phyloP scores from a whole-genome alignment of 2,113 vertebrate species.

The Desmodus rotundus region DNA sequence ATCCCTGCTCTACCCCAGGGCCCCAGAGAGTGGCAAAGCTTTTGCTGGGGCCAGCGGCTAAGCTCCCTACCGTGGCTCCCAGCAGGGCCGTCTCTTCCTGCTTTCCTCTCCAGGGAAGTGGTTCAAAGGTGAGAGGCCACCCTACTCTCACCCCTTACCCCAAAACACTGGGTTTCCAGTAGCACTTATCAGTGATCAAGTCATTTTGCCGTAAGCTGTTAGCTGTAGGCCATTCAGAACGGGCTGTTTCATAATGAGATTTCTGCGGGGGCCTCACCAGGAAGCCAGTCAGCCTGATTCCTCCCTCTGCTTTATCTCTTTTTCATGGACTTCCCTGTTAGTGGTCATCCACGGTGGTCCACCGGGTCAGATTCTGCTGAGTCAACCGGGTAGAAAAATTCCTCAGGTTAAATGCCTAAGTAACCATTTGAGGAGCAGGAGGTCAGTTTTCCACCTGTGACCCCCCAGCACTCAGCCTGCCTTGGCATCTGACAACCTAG shows the following conservation, averaged over 20 bases:
- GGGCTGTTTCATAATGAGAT: background rate
- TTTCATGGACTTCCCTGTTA: background rate
- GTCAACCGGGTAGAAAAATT: background rate
- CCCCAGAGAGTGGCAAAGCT: background rate
- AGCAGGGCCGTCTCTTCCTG: background rate
- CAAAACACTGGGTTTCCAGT: background rate
- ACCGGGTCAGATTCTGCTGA: constrained; percentile 8
- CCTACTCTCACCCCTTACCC: background rate
- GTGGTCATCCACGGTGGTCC: background rate
- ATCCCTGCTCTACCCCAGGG: background rate
- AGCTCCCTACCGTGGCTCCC: background rate
- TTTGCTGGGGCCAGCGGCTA: background rate
- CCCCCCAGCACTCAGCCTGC: background rate
- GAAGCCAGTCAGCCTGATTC: background rate
- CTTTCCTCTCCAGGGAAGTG: background rate
- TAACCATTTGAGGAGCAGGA: background rate
- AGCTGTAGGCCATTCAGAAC: background rate
- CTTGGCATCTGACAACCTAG: background rate
- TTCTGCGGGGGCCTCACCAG: background rate
- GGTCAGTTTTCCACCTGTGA: background rate
- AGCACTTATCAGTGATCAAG: background rate
- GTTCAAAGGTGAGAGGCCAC: background rate
- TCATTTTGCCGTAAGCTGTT: background rate
- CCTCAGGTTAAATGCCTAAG: background rate
- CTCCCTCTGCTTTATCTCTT: background rate